Conservation (phyloP, 2,797 vertebrate genomes). For the Lagorchestes hirsutus region DNA sequence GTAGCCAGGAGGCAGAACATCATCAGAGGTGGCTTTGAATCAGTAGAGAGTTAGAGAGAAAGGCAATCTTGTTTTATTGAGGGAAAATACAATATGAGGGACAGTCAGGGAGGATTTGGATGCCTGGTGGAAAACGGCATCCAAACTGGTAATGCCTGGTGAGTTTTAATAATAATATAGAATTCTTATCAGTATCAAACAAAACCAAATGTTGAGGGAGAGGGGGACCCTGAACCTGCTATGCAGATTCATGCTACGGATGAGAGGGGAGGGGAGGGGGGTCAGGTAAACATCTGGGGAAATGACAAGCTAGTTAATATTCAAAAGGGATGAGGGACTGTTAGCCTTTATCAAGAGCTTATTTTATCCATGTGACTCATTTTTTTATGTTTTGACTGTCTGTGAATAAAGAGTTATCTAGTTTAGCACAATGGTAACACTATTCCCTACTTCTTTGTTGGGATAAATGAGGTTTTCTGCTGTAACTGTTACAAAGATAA, state of each 20-base stretch:
- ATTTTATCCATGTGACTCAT: background rate
- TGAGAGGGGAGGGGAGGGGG: background rate
- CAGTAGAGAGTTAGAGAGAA: background rate
- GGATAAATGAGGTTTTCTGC: background rate
- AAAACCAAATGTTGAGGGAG: background rate
- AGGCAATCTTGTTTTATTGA: background rate
- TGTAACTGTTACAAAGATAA: background rate
- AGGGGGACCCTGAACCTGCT: background rate
- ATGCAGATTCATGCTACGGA: background rate
- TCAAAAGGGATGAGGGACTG: background rate
- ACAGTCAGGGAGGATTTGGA: background rate
- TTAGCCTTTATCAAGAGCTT: background rate
- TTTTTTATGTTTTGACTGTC: background rate
- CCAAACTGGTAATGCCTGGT: background rate
- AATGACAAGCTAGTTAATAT: background rate
- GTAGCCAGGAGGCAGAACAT: background rate
- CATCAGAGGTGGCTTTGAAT: background rate
- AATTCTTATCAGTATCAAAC: background rate
- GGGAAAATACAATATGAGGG: background rate
- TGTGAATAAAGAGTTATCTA: background rate
- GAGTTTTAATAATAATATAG: background rate
- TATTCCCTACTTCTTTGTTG: background rate
- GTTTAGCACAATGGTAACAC: background rate
- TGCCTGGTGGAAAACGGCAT: background rate
- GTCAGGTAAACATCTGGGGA: background rate